Evolutionary conservation across 2,888 invertebrate genomes (phyloP).

Genomic region (Strigamia transsilvanica): DNA sequence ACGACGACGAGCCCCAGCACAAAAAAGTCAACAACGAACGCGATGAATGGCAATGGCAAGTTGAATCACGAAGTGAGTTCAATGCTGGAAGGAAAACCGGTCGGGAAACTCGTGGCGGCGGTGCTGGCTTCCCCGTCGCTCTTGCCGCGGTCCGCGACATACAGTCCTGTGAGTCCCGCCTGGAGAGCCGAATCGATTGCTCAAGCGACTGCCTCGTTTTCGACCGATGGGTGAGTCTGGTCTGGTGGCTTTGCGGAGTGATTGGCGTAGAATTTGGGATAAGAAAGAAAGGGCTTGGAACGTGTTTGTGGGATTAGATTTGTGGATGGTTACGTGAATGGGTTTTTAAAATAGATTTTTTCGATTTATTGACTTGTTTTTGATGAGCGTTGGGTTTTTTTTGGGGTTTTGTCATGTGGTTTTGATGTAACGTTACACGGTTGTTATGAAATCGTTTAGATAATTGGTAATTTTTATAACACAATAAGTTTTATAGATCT

Average conservation of each 20-base stretch:
- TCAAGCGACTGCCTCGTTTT: slow-evolving; percentile 36
- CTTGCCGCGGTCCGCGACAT: neutral
- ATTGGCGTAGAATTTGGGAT: neutral
- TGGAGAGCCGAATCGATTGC: slow-evolving; percentile 23
- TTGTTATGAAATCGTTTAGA: neutral
- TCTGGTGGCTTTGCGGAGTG: neutral
- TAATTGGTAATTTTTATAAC: neutral
- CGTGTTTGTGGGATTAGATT: neutral
- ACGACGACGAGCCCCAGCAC: slow-evolving; percentile 17
- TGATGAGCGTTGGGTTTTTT: neutral
- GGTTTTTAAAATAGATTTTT: slow-evolving; percentile 16
- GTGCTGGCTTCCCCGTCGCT: slow-evolving; percentile 18
- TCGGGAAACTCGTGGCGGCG: slow-evolving; percentile 25
- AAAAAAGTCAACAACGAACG: neutral
- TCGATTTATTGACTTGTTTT: slow-evolving; percentile 15
- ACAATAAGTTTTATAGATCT: slow-evolving; percentile 28
- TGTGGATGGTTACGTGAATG: neutral
- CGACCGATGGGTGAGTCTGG: neutral
- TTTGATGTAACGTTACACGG: neutral
- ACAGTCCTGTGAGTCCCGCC: neutral
- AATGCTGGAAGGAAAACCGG: slow-evolving; percentile 32
- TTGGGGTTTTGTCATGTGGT: neutral
- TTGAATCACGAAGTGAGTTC: slow-evolving; percentile 39
- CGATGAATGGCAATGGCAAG: neutral
- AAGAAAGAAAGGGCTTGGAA: neutral